phyloP scores from a whole-genome alignment of 2,113 vertebrate species.

The Oxyura jamaicensis region DNA sequence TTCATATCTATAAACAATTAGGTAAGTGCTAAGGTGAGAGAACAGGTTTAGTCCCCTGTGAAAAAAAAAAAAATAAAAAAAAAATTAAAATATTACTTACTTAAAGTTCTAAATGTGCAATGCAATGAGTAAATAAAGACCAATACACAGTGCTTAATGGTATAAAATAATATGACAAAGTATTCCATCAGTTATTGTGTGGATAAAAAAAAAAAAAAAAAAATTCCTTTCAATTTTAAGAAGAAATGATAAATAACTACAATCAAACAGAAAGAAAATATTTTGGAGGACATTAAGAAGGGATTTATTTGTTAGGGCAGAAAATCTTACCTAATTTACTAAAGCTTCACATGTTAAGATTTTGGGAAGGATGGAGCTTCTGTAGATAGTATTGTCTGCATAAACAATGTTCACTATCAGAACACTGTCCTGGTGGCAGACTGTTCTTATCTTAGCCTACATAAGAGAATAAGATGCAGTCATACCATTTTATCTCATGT shows the following conservation, averaged over 20 bases:
- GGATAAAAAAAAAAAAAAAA: not conserved
- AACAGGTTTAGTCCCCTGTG: not conserved
- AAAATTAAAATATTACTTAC: not conserved
- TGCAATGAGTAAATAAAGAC: not conserved
- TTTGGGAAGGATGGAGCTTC: not conserved
- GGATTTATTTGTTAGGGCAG: not conserved
- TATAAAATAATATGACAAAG: not conserved
- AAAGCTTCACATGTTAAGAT: not conserved
- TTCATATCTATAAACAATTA: not conserved
- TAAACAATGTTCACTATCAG: not conserved
- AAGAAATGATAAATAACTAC: not conserved
- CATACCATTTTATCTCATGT: not conserved
- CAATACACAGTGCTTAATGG: not conserved
- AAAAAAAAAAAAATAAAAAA: not conserved
- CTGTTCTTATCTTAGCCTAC: not conserved
- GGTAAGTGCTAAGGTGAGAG: not conserved
- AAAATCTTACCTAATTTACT: not conserved
- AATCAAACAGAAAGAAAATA: not conserved
- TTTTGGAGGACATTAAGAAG: not conserved
- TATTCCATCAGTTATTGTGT: not conserved
- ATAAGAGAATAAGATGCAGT: not conserved
- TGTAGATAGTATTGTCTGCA: not conserved
- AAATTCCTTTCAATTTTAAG: not conserved
- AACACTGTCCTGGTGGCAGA: not conserved
- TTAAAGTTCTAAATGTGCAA: not conserved